phyloP scores from a whole-genome alignment of 2,888 invertebrate species.

The Nycteola revayana region DNA sequence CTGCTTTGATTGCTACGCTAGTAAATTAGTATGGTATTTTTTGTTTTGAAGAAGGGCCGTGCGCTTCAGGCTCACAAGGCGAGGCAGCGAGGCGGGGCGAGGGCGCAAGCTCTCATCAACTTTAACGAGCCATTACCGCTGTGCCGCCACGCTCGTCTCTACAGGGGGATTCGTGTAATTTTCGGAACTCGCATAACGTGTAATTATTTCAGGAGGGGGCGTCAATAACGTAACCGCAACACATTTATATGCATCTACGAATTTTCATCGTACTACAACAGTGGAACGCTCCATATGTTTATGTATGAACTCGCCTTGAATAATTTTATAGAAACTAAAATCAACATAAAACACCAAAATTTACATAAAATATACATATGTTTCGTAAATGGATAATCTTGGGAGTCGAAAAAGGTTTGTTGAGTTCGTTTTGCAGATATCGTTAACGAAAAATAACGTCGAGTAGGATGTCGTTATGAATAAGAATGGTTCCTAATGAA shows the following conservation, averaged over 20 bases:
- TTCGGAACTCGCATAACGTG: conserved; percentile 72
- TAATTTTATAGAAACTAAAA: conserved; percentile 22
- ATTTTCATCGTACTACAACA: conserved; percentile 31
- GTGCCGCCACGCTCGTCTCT: conserved; percentile 40
- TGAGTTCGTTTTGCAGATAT: conserved; percentile 21
- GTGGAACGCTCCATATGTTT: conserved; percentile 24
- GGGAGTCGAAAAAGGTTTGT: conserved; percentile 7
- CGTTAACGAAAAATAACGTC: conserved; percentile 27
- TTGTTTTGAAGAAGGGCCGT: conserved; percentile 44
- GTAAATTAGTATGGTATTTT: too few species aligned
- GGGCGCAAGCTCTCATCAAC: conserved; percentile 74
- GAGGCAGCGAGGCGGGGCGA: conserved; percentile 48
- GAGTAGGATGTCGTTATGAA: conserved; percentile 44
- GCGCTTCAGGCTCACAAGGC: conserved; percentile 36
- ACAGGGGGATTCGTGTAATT: conserved; percentile 66
- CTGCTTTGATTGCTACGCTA: too few species aligned
- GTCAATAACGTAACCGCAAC: conserved; percentile 69
- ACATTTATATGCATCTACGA: conserved; percentile 54
- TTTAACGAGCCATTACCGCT: conserved; percentile 77
- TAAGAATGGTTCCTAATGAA: conserved; percentile 57
- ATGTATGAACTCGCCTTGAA: conserved; percentile 26
- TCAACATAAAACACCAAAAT: conserved; percentile 23
- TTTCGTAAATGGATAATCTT: conserved; percentile 18
- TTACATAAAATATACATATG: conserved; percentile 26
- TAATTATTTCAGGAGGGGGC: conserved; percentile 74